Conservation (phyloP, 30 jellyfish, hydroid and myxozoan species). For the Aurelia coerulea region DNA sequence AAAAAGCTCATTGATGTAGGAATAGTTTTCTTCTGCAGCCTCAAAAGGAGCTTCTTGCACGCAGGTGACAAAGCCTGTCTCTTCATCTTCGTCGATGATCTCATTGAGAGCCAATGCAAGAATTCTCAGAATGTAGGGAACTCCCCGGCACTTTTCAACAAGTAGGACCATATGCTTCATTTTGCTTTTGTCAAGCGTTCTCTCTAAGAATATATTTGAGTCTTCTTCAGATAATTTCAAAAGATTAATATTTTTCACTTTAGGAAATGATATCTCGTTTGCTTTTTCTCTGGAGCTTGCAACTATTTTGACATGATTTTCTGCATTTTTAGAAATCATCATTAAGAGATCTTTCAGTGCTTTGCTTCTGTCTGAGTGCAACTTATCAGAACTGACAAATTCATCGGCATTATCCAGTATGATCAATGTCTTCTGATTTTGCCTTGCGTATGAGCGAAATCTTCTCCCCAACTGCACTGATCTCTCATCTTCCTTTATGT, state of each 20-base stretch:
- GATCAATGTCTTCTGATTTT: not conserved
- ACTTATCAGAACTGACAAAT: not conserved
- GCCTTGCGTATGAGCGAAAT: not conserved
- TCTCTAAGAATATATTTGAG: not conserved
- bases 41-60: not conserved
- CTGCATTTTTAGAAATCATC: not conserved
- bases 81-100: not conserved
- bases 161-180: not conserved
- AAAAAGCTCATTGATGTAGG: not conserved
- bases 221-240: not conserved
- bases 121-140: not conserved
- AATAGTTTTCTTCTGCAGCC: not conserved
- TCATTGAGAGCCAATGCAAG: slow-evolving; percentile 6
- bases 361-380: not conserved
- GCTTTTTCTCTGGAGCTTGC: not conserved
- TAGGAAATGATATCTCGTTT: not conserved
- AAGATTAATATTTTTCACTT: not conserved
- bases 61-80: not conserved
- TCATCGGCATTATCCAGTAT: not conserved
- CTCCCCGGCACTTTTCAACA: not conserved
- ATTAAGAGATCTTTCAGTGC: not conserved
- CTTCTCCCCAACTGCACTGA: not conserved
- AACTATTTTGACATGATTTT: not conserved
- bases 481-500: not conserved
- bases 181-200: not conserved